Base-by-base conservation (phyloP, 2,797 vertebrate genomes). In the Lutjanus argentimaculatus region DNA sequence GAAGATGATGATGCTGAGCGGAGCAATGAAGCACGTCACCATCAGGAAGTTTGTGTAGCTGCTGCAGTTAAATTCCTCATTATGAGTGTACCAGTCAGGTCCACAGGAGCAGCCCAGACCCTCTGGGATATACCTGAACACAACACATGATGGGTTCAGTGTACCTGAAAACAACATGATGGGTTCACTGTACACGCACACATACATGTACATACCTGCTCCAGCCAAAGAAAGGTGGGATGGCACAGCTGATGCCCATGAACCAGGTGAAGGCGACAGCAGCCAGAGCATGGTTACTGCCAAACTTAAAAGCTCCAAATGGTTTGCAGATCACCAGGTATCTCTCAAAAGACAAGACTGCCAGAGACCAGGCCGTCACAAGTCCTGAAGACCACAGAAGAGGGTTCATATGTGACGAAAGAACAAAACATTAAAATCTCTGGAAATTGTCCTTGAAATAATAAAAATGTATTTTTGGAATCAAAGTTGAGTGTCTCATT, bases 251-350 rank as follows among this genome's bases (percentile, higher is more conserved):
- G 0, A 77, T 0, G 1, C 88, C 90, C 68, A 89, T 84, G 55
- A 72, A 2, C 90, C 90, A 88, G 62, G 83, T 83, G 74, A 89
- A 80, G 77, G 7, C 45, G 0, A 88, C 85, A 0, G 84, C 90
- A 4, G 10, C 80, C n/a, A 96, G 0, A 0, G 96, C 95, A 0
- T 97, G 96, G 48, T 81, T 87, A 58, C 92, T 92, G 86, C 30
- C 89, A 84, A 97, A 97, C 83, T 91, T 94, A 68, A 97, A 95
- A 74, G 92, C 95, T 59, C 97, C 95, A 0, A 97, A 95, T 0
- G 96, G 96, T 76, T 97, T 97, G 87, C 96, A 97, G 92, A 97
- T 96, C 85, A 97, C 95, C n/a, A 96, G 72, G 75, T 96, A 97
- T 72, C 95, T 91, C 79, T 97, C 96, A 0, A 97, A 94, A 6